These are phyloP conservation scores for Anhinga rufa DNA, from an alignment of 2,113 vertebrate species.

Conservation along the genomic window DNA sequence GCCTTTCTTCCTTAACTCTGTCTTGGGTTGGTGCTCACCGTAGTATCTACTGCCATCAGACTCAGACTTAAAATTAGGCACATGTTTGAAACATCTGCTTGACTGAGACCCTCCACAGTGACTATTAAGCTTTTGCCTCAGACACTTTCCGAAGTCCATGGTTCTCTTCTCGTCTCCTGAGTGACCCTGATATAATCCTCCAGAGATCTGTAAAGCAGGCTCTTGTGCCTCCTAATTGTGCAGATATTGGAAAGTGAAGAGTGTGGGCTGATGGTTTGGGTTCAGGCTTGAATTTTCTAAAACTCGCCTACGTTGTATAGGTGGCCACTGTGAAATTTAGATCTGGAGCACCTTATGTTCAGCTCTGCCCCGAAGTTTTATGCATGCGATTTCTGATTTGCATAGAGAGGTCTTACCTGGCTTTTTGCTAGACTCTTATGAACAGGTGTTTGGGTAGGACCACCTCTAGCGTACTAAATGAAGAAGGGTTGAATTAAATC, in stretches of 20 bases:
- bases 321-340: background rate
- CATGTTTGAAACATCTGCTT: constrained; percentile 17
- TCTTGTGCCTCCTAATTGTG: background rate
- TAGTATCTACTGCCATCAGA: background rate
- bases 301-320: fast-evolving
- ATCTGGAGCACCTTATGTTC: background rate
- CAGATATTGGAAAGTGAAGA: background rate
- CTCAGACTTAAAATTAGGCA: background rate
- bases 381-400: background rate
- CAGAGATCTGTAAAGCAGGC: background rate
- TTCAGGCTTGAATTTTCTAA: background rate
- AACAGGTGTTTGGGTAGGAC: background rate
- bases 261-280: background rate
- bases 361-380: background rate
- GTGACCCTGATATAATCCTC: background rate
- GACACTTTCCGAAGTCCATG: background rate
- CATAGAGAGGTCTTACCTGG: background rate
- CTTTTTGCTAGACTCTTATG: background rate
- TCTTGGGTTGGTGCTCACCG: background rate
- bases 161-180: background rate
- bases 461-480: too few species aligned
- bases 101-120: background rate
- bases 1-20: background rate
- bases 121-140: background rate
- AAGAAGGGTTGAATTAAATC: background rate